Conservation (phyloP, 2,888 invertebrate genomes). For the Drosophila recens region DNA sequence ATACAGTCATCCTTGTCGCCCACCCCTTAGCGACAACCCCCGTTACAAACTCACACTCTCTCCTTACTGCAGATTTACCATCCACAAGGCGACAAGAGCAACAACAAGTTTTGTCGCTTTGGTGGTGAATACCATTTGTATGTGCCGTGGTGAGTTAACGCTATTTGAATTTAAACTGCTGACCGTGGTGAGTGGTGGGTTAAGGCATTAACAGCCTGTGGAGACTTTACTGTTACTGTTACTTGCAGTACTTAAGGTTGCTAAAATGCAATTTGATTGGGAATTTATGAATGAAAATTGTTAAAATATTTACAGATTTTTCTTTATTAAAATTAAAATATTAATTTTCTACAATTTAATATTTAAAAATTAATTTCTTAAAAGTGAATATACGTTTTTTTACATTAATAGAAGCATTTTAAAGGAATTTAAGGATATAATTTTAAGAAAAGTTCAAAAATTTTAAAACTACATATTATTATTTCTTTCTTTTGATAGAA, state of each 20-base stretch:
- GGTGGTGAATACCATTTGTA: constrained; percentile 12
- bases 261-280: not conserved
- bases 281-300: not conserved
- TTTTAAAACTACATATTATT: no score
- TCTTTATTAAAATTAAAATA: no score
- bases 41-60: not conserved
- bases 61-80: constrained; percentile 2
- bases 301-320: not conserved
- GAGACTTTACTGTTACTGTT: constrained; percentile 37
- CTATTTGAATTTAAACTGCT: constrained; percentile 41
- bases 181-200: not conserved
- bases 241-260: not conserved
- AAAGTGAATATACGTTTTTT: no score
- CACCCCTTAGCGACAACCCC: constrained; percentile 7
- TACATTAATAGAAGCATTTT: no score
- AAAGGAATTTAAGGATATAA: no score
- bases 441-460: no score
- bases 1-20: constrained; percentile 25
- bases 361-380: no score
- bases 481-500: no score
- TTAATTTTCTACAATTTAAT: no score
- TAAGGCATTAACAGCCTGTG: constrained; percentile 15
- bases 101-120: constrained; percentile 47
- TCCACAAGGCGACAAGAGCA: constrained; percentile 49
- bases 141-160: constrained; percentile 32